These are phyloP conservation scores for Pygoscelis antarcticus DNA, from an alignment of 2,113 vertebrate species.

Conservation along the genomic window DNA sequence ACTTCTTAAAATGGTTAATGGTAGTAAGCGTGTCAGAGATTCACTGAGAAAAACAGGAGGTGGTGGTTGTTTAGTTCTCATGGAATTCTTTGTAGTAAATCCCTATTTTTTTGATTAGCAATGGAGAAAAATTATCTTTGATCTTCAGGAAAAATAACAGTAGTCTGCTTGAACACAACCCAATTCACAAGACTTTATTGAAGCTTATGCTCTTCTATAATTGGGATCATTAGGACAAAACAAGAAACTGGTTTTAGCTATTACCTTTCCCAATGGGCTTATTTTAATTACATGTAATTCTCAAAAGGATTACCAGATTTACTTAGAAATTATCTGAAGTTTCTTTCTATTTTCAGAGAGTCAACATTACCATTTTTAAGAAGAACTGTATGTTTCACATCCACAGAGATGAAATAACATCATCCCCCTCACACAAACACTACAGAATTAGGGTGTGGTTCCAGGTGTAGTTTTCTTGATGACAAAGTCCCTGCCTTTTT, in stretches of 20 bases:
- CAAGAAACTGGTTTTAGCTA: not conserved
- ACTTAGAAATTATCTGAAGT: not conserved
- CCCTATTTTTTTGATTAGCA: not conserved
- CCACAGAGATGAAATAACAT: not conserved
- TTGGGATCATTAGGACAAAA: not conserved
- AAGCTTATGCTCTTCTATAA: not conserved
- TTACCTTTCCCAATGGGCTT: not conserved
- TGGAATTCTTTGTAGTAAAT: not conserved
- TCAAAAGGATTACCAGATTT: not conserved
- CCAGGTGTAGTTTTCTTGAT: not conserved
- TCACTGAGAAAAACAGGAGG: not conserved
- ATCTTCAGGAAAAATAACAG: not conserved
- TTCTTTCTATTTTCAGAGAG: not conserved
- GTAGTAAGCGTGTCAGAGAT: not conserved
- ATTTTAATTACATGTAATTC: not conserved
- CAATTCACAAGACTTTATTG: not conserved
- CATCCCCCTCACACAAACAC: not conserved
- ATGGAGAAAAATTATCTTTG: not conserved
- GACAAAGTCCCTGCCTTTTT: constrained; percentile 13
- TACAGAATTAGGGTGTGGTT: not conserved
- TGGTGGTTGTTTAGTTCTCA: not conserved
- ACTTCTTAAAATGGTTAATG: not conserved
- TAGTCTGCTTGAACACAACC: not conserved
- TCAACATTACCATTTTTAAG: not conserved
- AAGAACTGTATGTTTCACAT: not conserved